These are phyloP conservation scores for Tauraco hartlaubi DNA, from an alignment of 2,797 vertebrate species.

Conservation along the genomic window DNA sequence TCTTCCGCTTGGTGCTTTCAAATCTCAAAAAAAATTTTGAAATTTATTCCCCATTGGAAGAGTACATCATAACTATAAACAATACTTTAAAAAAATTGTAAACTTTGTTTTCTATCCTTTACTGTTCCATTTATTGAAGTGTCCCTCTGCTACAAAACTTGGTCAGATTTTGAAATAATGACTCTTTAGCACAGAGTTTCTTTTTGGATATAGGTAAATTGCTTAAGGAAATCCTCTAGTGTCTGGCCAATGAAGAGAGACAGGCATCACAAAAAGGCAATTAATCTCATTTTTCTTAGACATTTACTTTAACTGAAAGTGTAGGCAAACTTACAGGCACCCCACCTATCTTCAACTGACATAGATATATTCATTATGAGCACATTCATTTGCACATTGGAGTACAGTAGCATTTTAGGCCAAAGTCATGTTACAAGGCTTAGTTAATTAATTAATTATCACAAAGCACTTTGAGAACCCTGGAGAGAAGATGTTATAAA, in stretches of 20 bases:
- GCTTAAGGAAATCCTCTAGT: background rate
- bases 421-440: slow-evolving; percentile 7
- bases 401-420: slow-evolving; percentile 19
- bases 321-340: background rate
- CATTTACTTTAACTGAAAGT: background rate
- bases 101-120: background rate
- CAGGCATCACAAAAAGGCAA: background rate
- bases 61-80: background rate
- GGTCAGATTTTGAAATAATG: background rate
- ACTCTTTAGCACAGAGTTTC: background rate
- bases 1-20: background rate
- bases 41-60: background rate
- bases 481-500: slow-evolving; percentile 31
- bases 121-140: background rate
- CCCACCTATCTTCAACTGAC: background rate
- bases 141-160: background rate
- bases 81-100: background rate
- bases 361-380: background rate
- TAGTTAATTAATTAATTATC: slow-evolving; percentile 65
- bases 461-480: slow-evolving; percentile 53
- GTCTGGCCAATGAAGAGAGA: background rate
- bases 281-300: background rate
- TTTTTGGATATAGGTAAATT: background rate
- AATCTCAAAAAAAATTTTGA: background rate
- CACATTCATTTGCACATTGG: slow-evolving; percentile 4